Conservation (phyloP, 2,113 vertebrate genomes). For the Salminus brasiliensis region DNA sequence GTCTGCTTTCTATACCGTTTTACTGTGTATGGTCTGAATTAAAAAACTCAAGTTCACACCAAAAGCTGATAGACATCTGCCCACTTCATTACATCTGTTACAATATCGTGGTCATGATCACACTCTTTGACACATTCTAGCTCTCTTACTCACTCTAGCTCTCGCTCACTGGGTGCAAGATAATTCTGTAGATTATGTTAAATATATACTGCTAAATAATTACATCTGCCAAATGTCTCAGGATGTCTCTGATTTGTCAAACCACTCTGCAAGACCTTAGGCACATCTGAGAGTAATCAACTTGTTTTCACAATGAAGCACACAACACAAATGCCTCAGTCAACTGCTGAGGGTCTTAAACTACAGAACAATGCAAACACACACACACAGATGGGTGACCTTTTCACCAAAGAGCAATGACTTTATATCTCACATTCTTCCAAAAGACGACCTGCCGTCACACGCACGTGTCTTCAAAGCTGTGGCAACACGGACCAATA, state of each 20-base stretch:
- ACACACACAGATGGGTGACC: not conserved
- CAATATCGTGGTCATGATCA: too few relatives aligned
- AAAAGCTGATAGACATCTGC: too few relatives aligned
- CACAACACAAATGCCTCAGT: not conserved
- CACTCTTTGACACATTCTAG: too few relatives aligned
- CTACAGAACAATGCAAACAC: not conserved
- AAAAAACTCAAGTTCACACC: too few relatives aligned
- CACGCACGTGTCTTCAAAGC: not conserved
- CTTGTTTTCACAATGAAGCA: not conserved
- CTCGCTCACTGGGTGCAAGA: too few relatives aligned
- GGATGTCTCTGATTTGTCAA: not conserved
- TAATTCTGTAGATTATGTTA: too few relatives aligned
- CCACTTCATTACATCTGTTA: too few relatives aligned
- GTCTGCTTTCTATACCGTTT: too few relatives aligned
- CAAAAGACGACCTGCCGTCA: not conserved
- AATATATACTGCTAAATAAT: too few relatives aligned
- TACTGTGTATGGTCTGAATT: too few relatives aligned
- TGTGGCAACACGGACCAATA: not conserved
- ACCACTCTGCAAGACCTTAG: not conserved
- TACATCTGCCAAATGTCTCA: not conserved
- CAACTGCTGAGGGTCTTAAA: too few relatives aligned
- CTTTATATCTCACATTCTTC: not conserved
- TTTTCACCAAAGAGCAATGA: not conserved
- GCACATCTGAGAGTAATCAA: not conserved
- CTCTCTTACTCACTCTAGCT: too few relatives aligned